phyloP scores from a whole-genome alignment of 2,888 invertebrate species.

The Mesodorylaimus sp. region DNA sequence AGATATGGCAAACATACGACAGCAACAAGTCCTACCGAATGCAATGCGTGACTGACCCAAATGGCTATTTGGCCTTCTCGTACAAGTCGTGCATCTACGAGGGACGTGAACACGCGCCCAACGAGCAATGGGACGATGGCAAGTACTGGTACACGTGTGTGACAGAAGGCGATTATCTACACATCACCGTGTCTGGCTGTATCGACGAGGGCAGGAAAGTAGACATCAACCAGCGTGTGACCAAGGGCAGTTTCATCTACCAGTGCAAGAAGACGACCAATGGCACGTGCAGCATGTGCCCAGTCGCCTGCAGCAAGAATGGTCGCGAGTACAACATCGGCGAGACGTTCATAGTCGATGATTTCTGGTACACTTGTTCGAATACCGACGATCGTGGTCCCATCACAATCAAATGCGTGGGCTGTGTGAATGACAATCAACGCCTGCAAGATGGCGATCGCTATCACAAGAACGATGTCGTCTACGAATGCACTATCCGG shows the following conservation, averaged over 20 bases:
- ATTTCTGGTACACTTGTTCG: background rate
- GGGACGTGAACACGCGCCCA: background rate
- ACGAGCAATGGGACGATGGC: background rate
- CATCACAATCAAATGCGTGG: background rate
- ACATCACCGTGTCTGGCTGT: background rate
- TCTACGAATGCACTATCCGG: background rate
- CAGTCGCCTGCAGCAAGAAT: background rate
- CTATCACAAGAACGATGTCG: background rate
- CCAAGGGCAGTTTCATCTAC: background rate
- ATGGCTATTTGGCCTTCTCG: conserved; percentile 3
- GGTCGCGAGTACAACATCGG: background rate
- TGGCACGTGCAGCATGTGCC: background rate
- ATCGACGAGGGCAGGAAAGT: background rate
- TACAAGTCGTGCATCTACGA: conserved; percentile 3
- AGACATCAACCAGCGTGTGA: background rate
- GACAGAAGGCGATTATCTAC: background rate
- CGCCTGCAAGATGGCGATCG: background rate
- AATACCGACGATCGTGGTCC: background rate
- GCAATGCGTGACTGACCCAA: background rate
- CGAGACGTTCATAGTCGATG: background rate
- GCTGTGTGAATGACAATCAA: background rate
- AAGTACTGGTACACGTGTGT: background rate
- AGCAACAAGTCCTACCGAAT: background rate
- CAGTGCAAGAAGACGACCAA: background rate
- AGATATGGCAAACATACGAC: background rate